Evolutionary conservation across 2,113 vertebrate species (phyloP).

Genomic region (Chitala chitala): DNA sequence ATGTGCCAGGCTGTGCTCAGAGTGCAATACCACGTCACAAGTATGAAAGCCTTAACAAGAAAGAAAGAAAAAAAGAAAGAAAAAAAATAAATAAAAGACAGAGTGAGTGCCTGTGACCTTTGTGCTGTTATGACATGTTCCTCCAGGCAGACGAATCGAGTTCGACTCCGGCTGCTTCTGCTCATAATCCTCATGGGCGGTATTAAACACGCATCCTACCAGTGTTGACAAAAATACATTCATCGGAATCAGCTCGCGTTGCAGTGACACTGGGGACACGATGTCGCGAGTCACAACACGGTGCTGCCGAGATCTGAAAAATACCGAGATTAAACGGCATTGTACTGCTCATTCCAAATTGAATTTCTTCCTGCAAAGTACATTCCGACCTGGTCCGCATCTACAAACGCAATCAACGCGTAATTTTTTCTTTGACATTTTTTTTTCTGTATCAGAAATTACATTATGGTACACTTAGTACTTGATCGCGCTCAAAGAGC

Average conservation of each 20-base stretch:
- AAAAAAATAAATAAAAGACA: too few species aligned
- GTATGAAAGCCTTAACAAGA: not conserved
- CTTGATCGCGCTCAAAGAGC: too few species aligned
- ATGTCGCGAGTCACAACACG: conserved; percentile 48
- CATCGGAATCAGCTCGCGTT: conserved; percentile 65
- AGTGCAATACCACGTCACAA: not conserved
- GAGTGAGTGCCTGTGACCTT: conserved; percentile 44
- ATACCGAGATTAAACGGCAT: conserved; percentile 32
- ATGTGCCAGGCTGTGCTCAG: not conserved
- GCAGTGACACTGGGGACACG: conserved; percentile 54
- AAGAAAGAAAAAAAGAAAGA: not conserved
- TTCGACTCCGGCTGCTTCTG: conserved; percentile 58
- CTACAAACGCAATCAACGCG: not conserved
- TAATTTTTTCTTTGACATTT: not conserved
- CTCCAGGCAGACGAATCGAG: conserved; percentile 54
- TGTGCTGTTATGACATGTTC: conserved; percentile 52
- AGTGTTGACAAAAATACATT: conserved; percentile 69
- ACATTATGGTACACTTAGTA: too few species aligned
- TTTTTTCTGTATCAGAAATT: too few species aligned
- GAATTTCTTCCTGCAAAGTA: not conserved
- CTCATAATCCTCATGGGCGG: conserved; percentile 53
- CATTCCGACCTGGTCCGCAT: not conserved
- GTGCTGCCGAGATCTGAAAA: conserved; percentile 47
- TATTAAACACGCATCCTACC: conserved; percentile 63
- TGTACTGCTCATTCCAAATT: not conserved